Percentiles rank a stretch among this genome's conserved stretches.
Evolutionary conservation across 2,888 invertebrate genomes (phyloP).

Genomic region (Caenorhabditis parvicauda): DNA sequence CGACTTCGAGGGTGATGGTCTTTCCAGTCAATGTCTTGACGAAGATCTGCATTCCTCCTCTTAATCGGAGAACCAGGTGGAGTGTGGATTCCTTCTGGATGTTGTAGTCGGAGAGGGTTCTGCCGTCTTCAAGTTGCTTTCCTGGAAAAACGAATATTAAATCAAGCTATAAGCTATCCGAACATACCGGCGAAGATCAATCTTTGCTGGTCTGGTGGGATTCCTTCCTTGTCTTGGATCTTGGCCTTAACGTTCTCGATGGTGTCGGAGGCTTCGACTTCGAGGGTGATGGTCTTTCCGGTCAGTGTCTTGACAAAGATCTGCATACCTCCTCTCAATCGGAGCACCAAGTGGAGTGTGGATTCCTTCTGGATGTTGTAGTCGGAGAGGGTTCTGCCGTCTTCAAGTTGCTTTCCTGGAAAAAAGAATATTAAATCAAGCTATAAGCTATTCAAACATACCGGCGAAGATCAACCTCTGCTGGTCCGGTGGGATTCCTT

Average conservation of each 20-base stretch:
- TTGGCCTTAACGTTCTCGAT: conserved; percentile 41
- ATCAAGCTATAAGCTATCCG: not conserved
- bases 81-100: conserved; percentile 41
- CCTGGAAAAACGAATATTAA: conserved; percentile 12
- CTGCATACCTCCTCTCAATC: conserved; percentile 72
- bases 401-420: conserved; percentile 37
- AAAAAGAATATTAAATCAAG: no score
- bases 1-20: conserved; percentile 70
- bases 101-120: conserved; percentile 46
- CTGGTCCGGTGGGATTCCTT: conserved; percentile 59
- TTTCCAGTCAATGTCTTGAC: conserved; percentile 83
- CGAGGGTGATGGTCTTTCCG: conserved; percentile 76
- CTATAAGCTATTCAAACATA: no score
- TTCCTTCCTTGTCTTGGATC: conserved; percentile 41
- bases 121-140: conserved; percentile 65
- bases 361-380: conserved; percentile 43
- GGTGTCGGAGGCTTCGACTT: conserved; percentile 37
- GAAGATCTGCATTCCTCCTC: conserved; percentile 81
- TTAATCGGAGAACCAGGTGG: conserved; percentile 35
- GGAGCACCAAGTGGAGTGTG: conserved; percentile 34
- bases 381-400: conserved; percentile 32
- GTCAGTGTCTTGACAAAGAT: conserved; percentile 86
- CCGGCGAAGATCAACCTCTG: conserved; percentile 57
- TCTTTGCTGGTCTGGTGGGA: conserved; percentile 37
- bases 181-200: conserved; percentile 33